Evolutionary conservation across 2,113 vertebrate genomes (phyloP).

Genomic region (Elephantulus edwardii): DNA sequence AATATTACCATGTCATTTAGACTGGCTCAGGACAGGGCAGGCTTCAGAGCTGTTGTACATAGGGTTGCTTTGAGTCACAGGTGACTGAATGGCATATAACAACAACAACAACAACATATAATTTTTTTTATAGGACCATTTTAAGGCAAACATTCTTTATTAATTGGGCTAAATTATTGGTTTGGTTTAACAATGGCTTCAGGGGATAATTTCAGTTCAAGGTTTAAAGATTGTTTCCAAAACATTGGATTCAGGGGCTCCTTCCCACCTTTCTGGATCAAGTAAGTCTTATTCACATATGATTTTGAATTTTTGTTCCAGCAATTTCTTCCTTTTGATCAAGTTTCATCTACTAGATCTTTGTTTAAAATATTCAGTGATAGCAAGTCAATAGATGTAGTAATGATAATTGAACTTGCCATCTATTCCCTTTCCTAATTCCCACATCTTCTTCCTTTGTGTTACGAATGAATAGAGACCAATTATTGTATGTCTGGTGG

Average conservation of each 20-base stretch:
- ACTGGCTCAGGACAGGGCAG: too few relatives aligned
- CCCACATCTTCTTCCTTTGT: background rate
- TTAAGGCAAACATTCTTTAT: background rate
- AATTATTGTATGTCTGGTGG: background rate
- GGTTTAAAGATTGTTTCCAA: background rate
- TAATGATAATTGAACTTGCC: background rate
- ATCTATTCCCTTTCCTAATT: background rate
- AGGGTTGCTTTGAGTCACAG: too few relatives aligned
- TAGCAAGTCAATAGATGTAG: background rate
- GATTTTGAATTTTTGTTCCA: background rate
- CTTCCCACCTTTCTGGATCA: background rate
- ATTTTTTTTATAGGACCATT: too few relatives aligned
- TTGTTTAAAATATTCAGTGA: background rate
- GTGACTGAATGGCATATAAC: too few relatives aligned
- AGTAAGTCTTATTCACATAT: background rate
- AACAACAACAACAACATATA: too few relatives aligned
- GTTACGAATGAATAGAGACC: background rate
- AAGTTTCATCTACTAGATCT: background rate
- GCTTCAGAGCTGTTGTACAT: too few relatives aligned
- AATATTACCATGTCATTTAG: too few relatives aligned
- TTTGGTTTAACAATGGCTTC: background rate
- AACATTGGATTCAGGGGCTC: background rate
- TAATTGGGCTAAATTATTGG: background rate
- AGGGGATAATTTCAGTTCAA: background rate
- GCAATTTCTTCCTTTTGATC: background rate